Evolutionary conservation across 2,888 invertebrate species (phyloP).

Genomic region (Nephrotoma flavescens): DNA sequence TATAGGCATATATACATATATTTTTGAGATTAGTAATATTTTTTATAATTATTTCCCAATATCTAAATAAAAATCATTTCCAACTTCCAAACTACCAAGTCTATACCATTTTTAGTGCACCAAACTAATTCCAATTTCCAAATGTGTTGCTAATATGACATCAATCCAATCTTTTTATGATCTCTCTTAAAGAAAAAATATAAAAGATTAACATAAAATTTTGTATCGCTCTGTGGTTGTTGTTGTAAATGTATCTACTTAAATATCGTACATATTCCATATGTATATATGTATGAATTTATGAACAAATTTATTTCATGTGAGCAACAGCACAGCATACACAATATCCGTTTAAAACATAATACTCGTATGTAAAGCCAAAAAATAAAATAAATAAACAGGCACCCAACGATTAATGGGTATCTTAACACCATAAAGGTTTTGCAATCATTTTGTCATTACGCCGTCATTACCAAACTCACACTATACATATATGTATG

Average conservation of each 20-base stretch:
- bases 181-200: background rate
- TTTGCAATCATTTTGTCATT: background rate
- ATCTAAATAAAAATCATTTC: background rate
- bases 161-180: background rate
- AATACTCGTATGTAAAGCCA: too few relatives aligned
- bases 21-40: background rate
- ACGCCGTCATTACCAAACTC: background rate
- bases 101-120: background rate
- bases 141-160: background rate
- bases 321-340: background rate
- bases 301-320: background rate
- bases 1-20: background rate
- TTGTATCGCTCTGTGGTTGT: background rate
- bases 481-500: background rate
- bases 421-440: background rate
- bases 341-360: background rate
- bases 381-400: background rate
- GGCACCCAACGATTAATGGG: background rate
- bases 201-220: background rate
- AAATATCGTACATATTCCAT: background rate
- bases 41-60: background rate
- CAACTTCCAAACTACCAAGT: background rate
- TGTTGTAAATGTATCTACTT: background rate
- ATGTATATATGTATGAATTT: background rate
- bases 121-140: background rate